Conservation (phyloP, 2,888 invertebrate genomes). For the Apamea crenata region DNA sequence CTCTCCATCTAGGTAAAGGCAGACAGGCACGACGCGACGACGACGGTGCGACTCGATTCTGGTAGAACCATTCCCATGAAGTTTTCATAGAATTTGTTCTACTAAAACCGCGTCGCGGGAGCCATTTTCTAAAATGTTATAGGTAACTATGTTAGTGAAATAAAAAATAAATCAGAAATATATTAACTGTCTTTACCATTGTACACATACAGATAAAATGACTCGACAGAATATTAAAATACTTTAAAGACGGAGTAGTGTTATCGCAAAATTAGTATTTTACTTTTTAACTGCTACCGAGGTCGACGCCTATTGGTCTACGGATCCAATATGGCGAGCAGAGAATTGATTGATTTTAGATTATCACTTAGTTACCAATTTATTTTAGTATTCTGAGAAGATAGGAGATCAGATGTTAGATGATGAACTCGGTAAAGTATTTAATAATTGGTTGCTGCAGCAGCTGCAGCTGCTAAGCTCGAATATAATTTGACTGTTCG, state of each 20-base stretch:
- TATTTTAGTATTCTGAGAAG: conserved; percentile 21
- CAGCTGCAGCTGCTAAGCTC: too few species aligned
- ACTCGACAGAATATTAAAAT: conserved; percentile 71
- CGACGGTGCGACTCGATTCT: too few species aligned
- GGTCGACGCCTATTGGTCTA: conserved; percentile 2
- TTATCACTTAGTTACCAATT: conserved; percentile 24
- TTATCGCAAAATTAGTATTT: conserved; percentile 67
- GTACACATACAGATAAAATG: conserved; percentile 69
- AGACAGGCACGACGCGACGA: too few species aligned
- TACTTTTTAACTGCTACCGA: conserved; percentile 32
- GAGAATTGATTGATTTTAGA: conserved; percentile 46
- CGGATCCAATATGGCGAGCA: conserved; percentile 4
- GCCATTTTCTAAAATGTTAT: background rate
- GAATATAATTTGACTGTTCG: too few species aligned
- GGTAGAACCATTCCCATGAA: too few species aligned
- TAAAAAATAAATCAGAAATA: background rate
- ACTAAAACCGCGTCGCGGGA: background rate
- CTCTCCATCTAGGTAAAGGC: background rate
- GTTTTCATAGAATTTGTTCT: too few species aligned
- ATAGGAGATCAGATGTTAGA: background rate
- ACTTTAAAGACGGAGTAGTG: conserved; percentile 68
- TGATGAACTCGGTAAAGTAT: too few species aligned
- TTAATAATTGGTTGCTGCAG: too few species aligned
- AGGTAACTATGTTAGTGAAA: background rate
- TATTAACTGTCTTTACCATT: conserved; percentile 46